Evolutionary conservation across 2,888 invertebrate genomes (phyloP).

Genomic region (Blastobasis adustella): DNA sequence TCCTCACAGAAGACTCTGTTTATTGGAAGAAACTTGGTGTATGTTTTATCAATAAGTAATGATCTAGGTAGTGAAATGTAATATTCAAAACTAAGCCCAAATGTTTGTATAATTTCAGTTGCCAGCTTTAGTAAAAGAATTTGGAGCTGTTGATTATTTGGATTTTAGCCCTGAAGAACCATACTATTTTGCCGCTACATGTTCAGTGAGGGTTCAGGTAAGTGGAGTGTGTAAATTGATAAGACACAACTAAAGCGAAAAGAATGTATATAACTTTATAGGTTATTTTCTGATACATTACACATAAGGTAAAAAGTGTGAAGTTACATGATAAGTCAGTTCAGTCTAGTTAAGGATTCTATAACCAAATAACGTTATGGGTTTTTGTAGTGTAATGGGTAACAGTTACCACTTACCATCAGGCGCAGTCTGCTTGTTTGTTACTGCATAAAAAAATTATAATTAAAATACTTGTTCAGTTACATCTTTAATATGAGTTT

Average conservation of each 20-base stretch:
- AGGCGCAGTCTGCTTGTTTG: no score
- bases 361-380: no score
- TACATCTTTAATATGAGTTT: background rate
- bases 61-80: background rate
- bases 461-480: background rate
- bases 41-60: conserved; percentile 32
- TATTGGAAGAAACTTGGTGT: conserved; percentile 95
- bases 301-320: no score
- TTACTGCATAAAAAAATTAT: no score
- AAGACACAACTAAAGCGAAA: background rate
- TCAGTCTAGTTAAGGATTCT: no score
- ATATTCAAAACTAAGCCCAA: background rate
- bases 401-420: no score
- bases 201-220: conserved; percentile 88
- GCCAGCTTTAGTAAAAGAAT: conserved; percentile 93
- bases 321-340: no score
- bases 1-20: conserved; percentile 83
- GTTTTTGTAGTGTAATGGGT: no score
- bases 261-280: background rate
- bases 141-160: conserved; percentile 92
- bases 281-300: no score
- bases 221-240: conserved; percentile 5
- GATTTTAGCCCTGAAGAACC: conserved; percentile 94
- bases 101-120: conserved; percentile 59
- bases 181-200: conserved; percentile 93